Evolutionary conservation across 2,797 vertebrate genomes (phyloP).

Genomic region (Danio jaintianensis): DNA sequence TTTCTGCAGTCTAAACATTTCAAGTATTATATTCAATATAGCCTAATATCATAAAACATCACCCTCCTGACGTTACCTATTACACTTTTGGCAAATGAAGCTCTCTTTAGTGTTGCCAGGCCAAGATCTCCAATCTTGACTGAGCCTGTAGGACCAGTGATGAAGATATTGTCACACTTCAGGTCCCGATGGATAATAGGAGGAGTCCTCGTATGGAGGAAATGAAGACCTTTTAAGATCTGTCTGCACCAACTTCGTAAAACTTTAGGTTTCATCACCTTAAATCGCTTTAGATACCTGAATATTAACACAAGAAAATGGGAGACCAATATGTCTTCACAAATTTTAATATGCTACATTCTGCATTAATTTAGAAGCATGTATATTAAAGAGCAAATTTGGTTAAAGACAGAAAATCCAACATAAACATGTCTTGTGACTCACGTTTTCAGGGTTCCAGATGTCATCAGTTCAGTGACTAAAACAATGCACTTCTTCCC

Average conservation of each 20-base stretch:
- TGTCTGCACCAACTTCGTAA: slow-evolving; percentile 97
- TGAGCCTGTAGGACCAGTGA: slow-evolving; percentile 97
- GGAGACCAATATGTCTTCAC: neutral
- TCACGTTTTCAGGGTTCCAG: slow-evolving; percentile 98
- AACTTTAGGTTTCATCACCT: slow-evolving; percentile 99
- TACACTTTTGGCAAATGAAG: slow-evolving; percentile 98
- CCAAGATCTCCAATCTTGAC: slow-evolving; percentile 98
- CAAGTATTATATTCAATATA: neutral
- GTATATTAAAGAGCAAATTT: neutral
- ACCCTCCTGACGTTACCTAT: slow-evolving; percentile 84
- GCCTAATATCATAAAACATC: neutral
- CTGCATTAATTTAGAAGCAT: neutral
- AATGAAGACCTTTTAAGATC: slow-evolving; percentile 96
- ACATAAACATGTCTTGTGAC: slow-evolving; percentile 58
- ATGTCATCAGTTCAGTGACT: slow-evolving; percentile 98
- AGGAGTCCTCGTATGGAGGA: slow-evolving; percentile 95
- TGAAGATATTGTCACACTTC: slow-evolving; percentile 99
- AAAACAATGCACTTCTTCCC: slow-evolving; percentile 96
- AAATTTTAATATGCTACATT: neutral
- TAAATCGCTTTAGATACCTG: slow-evolving; percentile 98
- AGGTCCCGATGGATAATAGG: slow-evolving; percentile 99
- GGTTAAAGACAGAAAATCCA: neutral
- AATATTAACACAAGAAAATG: neutral
- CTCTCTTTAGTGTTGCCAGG: slow-evolving; percentile 95
- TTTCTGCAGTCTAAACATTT: neutral